A percentile compares a stretch with the other conserved stretches of the same genome.
phyloP scores from a whole-genome alignment of 1,140 invertebrate species.

The Charaxes varanes region DNA sequence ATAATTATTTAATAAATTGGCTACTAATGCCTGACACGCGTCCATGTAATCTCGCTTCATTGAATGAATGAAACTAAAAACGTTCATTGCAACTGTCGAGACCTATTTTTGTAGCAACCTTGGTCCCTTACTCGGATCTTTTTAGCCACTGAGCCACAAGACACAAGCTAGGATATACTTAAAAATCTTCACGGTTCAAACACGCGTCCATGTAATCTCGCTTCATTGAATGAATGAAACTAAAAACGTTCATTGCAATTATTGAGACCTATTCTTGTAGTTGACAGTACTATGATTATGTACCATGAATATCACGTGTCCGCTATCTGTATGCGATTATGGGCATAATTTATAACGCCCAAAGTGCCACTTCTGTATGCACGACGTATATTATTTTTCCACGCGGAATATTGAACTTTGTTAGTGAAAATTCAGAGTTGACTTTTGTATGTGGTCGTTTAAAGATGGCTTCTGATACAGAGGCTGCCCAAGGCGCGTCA shows the following conservation, averaged over 20 bases:
- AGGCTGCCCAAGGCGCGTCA: conserved; percentile 47
- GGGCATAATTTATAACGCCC: conserved; percentile 13
- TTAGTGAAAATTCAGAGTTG: conserved; percentile 7
- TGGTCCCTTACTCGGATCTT: too few relatives aligned
- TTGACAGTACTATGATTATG: conserved; percentile 31
- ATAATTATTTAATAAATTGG: too few relatives aligned
- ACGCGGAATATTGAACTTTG: conserved; percentile 21
- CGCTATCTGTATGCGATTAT: conserved; percentile 14
- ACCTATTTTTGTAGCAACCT: conserved; percentile 22
- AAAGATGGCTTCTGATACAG: conserved; percentile 47
- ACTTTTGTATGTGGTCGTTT: conserved; percentile 15
- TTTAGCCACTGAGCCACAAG: too few relatives aligned
- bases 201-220: conserved; percentile 16
- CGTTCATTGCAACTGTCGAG: conserved; percentile 22
- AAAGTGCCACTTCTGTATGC: conserved; percentile 16
- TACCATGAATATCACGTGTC: conserved; percentile 22
- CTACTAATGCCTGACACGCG: too few relatives aligned
- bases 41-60: conserved; percentile 18
- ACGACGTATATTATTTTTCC: conserved; percentile 10
- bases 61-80: conserved; percentile 23
- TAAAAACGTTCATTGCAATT: conserved; percentile 23
- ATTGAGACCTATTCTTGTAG: conserved; percentile 24
- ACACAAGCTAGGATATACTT: too few relatives aligned
- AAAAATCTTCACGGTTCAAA: conserved; percentile 14
- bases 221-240: conserved; percentile 20